These are phyloP conservation scores for Elephantulus edwardii DNA, from an alignment of 2,113 vertebrate species.

Conservation along the genomic window DNA sequence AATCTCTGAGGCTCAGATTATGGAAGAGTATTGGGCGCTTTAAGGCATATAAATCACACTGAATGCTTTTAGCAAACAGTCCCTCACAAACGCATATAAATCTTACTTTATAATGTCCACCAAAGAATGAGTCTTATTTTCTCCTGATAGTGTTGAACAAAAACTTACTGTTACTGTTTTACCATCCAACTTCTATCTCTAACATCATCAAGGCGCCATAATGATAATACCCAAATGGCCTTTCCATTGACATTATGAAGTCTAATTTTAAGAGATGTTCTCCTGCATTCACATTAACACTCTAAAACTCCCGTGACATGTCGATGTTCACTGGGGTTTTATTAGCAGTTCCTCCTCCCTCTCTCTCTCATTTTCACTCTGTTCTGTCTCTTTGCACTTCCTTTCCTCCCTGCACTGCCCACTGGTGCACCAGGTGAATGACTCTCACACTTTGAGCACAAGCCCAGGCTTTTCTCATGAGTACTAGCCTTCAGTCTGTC, in stretches of 20 bases:
- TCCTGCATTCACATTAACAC: neutral
- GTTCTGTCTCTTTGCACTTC: neutral
- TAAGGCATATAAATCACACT: slow-evolving; percentile 12
- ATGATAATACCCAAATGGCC: neutral
- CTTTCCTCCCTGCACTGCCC: neutral
- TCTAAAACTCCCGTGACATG: neutral
- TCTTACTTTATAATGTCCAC: neutral
- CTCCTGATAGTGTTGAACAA: neutral
- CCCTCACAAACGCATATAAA: neutral
- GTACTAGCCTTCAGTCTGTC: neutral
- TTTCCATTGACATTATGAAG: neutral
- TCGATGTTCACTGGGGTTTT: neutral
- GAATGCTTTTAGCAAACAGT: slow-evolving; percentile 1
- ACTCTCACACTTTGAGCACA: neutral
- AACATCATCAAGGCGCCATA: neutral
- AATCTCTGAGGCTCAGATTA: slow-evolving; percentile 21
- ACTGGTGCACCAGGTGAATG: neutral
- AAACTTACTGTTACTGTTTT: neutral
- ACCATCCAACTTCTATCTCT: neutral
- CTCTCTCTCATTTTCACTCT: neutral
- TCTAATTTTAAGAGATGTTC: neutral
- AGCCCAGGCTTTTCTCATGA: neutral
- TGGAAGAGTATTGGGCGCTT: neutral
- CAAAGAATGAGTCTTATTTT: slow-evolving; percentile 1
- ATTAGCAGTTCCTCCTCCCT: neutral